These are phyloP conservation scores for Megalopta genalis DNA, from an alignment of 1,140 invertebrate species.

Conservation along the genomic window DNA sequence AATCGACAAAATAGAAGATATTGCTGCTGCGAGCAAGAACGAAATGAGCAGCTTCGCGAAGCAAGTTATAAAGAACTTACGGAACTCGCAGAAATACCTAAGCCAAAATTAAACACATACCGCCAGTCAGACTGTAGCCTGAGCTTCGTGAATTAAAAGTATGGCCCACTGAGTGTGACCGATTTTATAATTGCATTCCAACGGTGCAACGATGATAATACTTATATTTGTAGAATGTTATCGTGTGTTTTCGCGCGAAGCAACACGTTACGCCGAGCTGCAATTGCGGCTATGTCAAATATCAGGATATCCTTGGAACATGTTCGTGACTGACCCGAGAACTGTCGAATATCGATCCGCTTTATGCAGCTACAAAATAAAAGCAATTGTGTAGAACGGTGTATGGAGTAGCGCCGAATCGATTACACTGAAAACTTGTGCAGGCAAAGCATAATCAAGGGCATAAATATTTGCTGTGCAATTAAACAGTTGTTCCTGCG, in stretches of 20 bases:
- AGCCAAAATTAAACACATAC: conserved; percentile 8
- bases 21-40: conserved; percentile 41
- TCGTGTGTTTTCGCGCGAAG: not conserved
- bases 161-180: not conserved
- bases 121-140: not conserved
- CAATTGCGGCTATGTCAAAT: conserved; percentile 24
- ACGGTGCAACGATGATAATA: not conserved
- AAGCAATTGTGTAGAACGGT: conserved; percentile 42
- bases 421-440: conserved; percentile 11
- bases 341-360: conserved; percentile 59
- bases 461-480: conserved; percentile 4
- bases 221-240: not conserved
- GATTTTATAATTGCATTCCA: not conserved
- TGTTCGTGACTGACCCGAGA: conserved; percentile 50
- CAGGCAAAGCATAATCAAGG: not conserved
- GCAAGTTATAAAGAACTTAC: conserved; percentile 54
- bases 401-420: conserved; percentile 23
- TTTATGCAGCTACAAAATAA: conserved; percentile 50
- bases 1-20: conserved; percentile 59
- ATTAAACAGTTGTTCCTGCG: not conserved
- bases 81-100: conserved; percentile 33
- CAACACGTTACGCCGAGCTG: not conserved
- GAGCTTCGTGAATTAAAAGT: not conserved
- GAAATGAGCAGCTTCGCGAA: conserved; percentile 54
- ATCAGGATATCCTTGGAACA: conserved; percentile 48